A percentile compares a stretch with the other conserved stretches of the same genome.
phyloP scores from a whole-genome alignment of 2,113 vertebrate species.

The Ailurus styani region DNA sequence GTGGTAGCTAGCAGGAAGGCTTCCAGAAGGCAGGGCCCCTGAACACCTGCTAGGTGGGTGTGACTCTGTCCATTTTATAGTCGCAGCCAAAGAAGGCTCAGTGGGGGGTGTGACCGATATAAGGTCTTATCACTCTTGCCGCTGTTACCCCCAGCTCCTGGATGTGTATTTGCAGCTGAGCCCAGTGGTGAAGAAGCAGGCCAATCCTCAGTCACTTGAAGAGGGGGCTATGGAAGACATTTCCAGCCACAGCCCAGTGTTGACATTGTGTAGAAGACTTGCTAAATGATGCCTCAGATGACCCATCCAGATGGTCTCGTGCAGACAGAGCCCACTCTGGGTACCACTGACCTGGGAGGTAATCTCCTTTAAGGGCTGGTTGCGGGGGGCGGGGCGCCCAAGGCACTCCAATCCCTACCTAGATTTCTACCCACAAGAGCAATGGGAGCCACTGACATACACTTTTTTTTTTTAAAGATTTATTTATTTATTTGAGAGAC shows the following conservation, averaged over 20 bases:
- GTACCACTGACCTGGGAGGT: not conserved
- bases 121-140: not conserved
- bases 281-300: not conserved
- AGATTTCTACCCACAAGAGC: not conserved
- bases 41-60: not conserved
- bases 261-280: not conserved
- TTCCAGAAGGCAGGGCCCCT: not conserved
- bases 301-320: not conserved
- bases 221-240: not conserved
- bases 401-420: not conserved
- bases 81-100: not conserved
- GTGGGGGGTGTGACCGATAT: not conserved
- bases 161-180: not conserved
- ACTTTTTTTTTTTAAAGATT: too few species aligned
- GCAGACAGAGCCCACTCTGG: not conserved
- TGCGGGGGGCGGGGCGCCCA: too few species aligned
- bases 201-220: not conserved
- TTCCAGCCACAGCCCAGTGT: not conserved
- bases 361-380: not conserved
- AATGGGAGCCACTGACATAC: not conserved
- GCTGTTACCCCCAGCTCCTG: not conserved
- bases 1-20: not conserved
- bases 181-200: not conserved
- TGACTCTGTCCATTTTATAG: not conserved
- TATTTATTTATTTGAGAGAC: too few species aligned